Evolutionary conservation across 2,797 vertebrate genomes (phyloP), one percentile per base, ranked within the genome.

Genomic region (Sebastolobus altivelis): DNA sequence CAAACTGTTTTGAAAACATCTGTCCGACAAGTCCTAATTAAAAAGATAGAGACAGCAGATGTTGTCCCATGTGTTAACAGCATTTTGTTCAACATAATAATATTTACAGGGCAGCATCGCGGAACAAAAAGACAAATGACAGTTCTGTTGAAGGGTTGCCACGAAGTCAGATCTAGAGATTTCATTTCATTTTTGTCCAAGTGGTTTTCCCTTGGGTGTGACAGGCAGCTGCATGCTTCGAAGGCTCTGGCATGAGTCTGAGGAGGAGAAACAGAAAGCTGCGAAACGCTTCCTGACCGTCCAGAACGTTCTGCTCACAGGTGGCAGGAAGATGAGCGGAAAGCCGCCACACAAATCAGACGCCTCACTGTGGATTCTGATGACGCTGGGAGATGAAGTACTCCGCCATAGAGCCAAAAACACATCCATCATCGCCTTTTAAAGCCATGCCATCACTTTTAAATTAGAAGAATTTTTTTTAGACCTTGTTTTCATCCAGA

Each of bases 201-300:
- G 82, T 29, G 80, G 66, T 82, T 79, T 72, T n/a, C 46, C 43
- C 72, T 65, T 54, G 25, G 61, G 60, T 87, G 80, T 78, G 78
- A 83, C 82, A 72, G 65, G 72, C 89, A 88, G 83, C 87, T 85
- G 82, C 80, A 49, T 0, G 68, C 87, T 80, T 92, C 87, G 91
- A 84, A 90, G 77, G 10, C 20, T 85, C 74, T 66, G 82, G 62
- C 63, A 29, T 6, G 40, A 80, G 37, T 37, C 55, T 72, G 79
- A 73, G 54, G 72, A 87, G 78, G 46, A 74, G 73, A 75, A 87
- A 82, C 70, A 60, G 75, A 56, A 18, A 83, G 72, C 84, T 75
- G 69, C 65, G 78, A 86, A 89, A 85, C 8, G 31, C 62, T 81
- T 59, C 60, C 80, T 54, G 80, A 63, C 79, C 54, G 8, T 79